Conservation (phyloP, 2,113 vertebrate genomes). For the Gymnarchus niloticus region DNA sequence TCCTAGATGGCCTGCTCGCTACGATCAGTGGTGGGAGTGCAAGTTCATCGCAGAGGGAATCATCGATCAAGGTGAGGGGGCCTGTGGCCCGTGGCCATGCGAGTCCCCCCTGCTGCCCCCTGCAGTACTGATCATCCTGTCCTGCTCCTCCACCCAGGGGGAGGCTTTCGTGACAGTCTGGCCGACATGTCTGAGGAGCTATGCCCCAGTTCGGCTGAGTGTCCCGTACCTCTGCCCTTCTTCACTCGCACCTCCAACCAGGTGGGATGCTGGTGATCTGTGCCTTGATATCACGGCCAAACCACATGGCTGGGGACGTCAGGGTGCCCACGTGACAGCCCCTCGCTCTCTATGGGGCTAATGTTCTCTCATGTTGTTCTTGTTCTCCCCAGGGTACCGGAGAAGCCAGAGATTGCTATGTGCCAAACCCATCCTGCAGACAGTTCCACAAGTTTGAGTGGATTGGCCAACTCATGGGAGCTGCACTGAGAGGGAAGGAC, state of each 20-base stretch:
- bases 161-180: conserved; percentile 92
- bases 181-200: conserved; percentile 97
- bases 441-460: conserved; percentile 90
- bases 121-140: too few species aligned
- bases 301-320: neutral
- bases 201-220: conserved; percentile 90
- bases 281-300: neutral
- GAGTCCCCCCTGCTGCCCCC: too few species aligned
- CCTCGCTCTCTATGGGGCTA: neutral
- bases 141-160: conserved; percentile 57
- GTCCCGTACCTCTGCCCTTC: conserved; percentile 84
- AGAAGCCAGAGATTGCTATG: conserved; percentile 92
- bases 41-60: conserved; percentile 98
- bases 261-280: conserved; percentile 52
- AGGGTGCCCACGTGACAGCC: neutral
- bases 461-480: conserved; percentile 97
- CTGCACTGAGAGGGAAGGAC: conserved; percentile 90
- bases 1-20: conserved; percentile 85
- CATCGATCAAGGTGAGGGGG: conserved; percentile 83
- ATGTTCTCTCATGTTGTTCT: neutral
- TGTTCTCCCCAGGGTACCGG: conserved; percentile 71
- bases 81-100: neutral
- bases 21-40: conserved; percentile 99
- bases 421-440: conserved; percentile 90
- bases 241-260: conserved; percentile 91